A percentile compares a stretch with the other conserved stretches of the same genome.
phyloP scores from a whole-genome alignment of 2,888 invertebrate genomes.

The Helobdella robusta region DNA sequence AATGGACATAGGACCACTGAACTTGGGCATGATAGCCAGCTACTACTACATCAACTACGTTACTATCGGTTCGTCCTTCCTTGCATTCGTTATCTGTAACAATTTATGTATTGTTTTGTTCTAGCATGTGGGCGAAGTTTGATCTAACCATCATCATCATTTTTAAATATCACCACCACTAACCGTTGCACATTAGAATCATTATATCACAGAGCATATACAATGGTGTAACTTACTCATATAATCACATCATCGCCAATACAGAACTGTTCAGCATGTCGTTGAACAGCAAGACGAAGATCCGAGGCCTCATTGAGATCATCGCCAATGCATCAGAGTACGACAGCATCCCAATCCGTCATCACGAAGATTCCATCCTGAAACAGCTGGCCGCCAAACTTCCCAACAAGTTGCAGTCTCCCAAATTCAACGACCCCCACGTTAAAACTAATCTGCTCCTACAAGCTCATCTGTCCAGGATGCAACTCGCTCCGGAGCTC shows the following conservation, averaged over 20 bases:
- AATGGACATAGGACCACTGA: constrained; percentile 89
- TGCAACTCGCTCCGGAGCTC: constrained; percentile 87
- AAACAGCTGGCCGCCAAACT: constrained; percentile 53
- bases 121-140: no score
- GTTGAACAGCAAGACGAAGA: constrained; percentile 90
- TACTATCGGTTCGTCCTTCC: constrained; percentile 68
- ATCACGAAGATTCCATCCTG: constrained; percentile 83
- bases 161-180: no score
- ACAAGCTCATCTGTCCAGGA: constrained; percentile 87
- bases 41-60: constrained; percentile 99
- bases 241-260: no score
- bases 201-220: no score
- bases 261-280: constrained; percentile 92
- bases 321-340: constrained; percentile 96
- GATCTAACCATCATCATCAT: no score
- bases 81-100: neutral
- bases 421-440: constrained; percentile 89
- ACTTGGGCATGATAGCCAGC: constrained; percentile 98
- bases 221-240: no score
- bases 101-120: neutral
- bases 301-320: constrained; percentile 89
- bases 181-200: no score
- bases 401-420: constrained; percentile 59
- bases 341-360: constrained; percentile 81
- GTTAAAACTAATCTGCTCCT: constrained; percentile 84